Conservation (phyloP, 2,113 vertebrate genomes). For the Mugil cephalus region DNA sequence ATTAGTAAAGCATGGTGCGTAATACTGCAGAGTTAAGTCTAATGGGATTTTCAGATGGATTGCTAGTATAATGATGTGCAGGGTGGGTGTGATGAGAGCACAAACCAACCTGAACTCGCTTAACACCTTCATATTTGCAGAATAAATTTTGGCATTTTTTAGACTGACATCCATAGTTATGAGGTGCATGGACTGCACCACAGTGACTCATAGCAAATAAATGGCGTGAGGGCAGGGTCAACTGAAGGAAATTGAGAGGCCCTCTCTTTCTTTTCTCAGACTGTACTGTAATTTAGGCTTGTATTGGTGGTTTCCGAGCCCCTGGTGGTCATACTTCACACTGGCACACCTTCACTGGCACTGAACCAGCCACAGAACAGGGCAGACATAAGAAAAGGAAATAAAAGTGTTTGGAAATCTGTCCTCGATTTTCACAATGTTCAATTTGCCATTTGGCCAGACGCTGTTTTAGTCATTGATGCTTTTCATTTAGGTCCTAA, state of each 20-base stretch:
- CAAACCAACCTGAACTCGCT: slow-evolving; percentile 5
- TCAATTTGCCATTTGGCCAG: slow-evolving; percentile 39
- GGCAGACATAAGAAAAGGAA: neutral
- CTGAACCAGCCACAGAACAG: slow-evolving; percentile 18
- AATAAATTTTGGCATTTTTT: slow-evolving; percentile 2
- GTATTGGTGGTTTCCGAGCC: slow-evolving; percentile 33
- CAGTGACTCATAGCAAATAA: slow-evolving; percentile 28
- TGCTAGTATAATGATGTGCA: slow-evolving; percentile 17
- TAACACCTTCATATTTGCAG: slow-evolving; percentile 30
- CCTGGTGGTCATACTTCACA: slow-evolving; percentile 44
- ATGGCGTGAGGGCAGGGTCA: slow-evolving; percentile 5
- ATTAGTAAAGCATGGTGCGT: slow-evolving; percentile 22
- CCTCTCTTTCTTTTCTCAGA: slow-evolving; percentile 33
- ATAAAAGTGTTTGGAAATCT: slow-evolving; percentile 2
- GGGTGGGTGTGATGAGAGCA: slow-evolving; percentile 1
- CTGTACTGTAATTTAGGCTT: slow-evolving; percentile 20
- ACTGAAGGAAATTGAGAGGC: neutral
- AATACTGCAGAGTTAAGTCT: slow-evolving; percentile 14
- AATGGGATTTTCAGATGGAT: slow-evolving; percentile 22
- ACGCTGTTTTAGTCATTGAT: slow-evolving; percentile 60
- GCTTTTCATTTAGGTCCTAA: slow-evolving; percentile 76
- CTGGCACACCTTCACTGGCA: neutral
- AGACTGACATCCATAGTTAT: neutral
- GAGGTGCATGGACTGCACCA: neutral
- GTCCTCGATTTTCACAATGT: slow-evolving; percentile 4